Percentiles rank a stretch among this genome's conserved stretches.
These are phyloP conservation scores for Proctacanthus coquilletti DNA, from an alignment of 1,140 invertebrate species.

Conservation along the genomic window DNA sequence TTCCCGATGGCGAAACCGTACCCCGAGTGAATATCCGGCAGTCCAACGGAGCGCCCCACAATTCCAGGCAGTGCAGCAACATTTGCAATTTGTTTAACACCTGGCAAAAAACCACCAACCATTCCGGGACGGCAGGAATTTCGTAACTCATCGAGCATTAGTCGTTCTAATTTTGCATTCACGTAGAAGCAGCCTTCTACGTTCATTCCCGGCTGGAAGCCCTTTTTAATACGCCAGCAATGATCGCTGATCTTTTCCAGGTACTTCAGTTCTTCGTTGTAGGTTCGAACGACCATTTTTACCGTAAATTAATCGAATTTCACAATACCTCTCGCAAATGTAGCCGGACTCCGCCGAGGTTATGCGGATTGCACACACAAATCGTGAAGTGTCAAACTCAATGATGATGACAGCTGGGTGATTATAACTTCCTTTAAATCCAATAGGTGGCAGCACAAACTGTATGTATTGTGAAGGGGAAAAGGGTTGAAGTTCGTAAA, in stretches of 20 bases:
- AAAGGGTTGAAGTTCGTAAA: no score
- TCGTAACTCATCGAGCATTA: constrained; percentile 95
- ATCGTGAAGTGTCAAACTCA: no score
- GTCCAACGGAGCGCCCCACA: constrained; percentile 76
- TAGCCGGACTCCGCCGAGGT: no score
- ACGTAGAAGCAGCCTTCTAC: constrained; percentile 99
- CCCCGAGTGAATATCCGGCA: constrained; percentile 97
- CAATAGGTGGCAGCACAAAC: no score
- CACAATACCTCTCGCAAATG: not conserved
- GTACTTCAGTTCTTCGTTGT: constrained; percentile 87
- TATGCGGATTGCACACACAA: no score
- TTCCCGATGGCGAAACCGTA: constrained; percentile 99
- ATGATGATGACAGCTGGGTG: no score
- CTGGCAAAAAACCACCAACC: constrained; percentile 92
- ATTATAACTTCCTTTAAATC: no score
- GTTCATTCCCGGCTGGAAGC: constrained; percentile 99
- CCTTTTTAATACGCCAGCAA: constrained; percentile 94
- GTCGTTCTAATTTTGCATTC: constrained; percentile 76
- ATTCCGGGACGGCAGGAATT: constrained; percentile 77
- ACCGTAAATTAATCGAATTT: not conserved
- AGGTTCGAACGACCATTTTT: constrained; percentile 81
- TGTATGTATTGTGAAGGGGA: no score
- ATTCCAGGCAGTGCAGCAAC: constrained; percentile 97
- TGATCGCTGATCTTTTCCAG: constrained; percentile 75
- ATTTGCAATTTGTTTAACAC: constrained; percentile 99